phyloP scores from a whole-genome alignment of 2,113 vertebrate genomes.

The Engystomops pustulosus region DNA sequence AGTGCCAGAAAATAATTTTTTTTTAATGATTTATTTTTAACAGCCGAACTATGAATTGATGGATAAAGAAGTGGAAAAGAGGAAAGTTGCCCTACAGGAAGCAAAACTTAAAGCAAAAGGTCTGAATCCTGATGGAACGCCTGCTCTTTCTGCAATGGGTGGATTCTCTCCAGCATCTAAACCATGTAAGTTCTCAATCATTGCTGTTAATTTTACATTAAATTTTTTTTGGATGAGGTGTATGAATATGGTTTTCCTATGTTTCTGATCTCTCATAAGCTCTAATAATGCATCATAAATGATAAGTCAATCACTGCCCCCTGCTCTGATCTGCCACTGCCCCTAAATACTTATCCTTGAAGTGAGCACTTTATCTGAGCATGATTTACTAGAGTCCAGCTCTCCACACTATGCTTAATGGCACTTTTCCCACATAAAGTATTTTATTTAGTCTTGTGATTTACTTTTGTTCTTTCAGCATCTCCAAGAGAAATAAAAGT shows the following conservation, averaged over 20 bases:
- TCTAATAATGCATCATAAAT: too few species aligned
- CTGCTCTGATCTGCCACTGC: too few species aligned
- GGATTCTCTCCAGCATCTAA: constrained; percentile 97
- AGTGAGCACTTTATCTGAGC: too few species aligned
- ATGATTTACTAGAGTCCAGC: too few species aligned
- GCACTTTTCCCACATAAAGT: not conserved
- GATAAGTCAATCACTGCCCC: too few species aligned
- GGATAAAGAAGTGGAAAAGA: constrained; percentile 96
- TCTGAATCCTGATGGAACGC: constrained; percentile 95
- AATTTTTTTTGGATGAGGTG: too few species aligned
- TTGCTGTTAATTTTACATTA: not conserved
- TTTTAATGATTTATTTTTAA: not conserved
- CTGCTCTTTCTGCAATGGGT: constrained; percentile 88
- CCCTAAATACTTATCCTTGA: too few species aligned
- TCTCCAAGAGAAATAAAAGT: constrained; percentile 88
- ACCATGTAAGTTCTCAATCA: constrained; percentile 77
- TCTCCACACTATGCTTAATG: too few species aligned
- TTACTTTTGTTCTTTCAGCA: constrained; percentile 65
- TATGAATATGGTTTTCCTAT: too few species aligned
- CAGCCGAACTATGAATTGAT: constrained; percentile 95
- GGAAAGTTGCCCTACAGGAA: constrained; percentile 92
- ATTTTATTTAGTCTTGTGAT: not conserved
- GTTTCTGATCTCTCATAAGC: too few species aligned
- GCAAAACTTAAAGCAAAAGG: constrained; percentile 97
- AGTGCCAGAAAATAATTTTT: too few species aligned